A percentile compares a stretch with the other conserved stretches of the same genome.
phyloP scores from a whole-genome alignment of 2,888 invertebrate species.

The Lumbricus terrestris region DNA sequence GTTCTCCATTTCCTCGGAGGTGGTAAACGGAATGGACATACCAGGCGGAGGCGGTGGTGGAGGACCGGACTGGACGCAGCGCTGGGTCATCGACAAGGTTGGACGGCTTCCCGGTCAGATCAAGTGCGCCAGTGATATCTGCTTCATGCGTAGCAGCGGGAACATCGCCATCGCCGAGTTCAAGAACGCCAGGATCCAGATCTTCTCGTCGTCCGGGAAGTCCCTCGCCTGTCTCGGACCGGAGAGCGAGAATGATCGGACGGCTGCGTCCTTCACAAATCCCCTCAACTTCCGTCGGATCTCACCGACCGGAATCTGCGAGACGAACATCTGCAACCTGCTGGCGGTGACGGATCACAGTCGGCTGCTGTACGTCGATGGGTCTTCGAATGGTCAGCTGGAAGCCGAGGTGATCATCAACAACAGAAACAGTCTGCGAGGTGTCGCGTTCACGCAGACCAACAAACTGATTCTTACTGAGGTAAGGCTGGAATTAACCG shows the following conservation, averaged over 20 bases:
- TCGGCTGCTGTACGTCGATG: conserved; percentile 15
- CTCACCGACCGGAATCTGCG: conserved; percentile 19
- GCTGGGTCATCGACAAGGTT: conserved; percentile 14
- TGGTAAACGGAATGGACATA: neutral
- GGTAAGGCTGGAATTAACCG: neutral
- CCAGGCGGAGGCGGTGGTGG: neutral
- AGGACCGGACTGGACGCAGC: neutral
- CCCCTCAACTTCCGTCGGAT: conserved; percentile 5
- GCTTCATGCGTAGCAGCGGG: conserved; percentile 5
- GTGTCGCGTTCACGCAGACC: conserved; percentile 11
- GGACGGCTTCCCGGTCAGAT: conserved; percentile 14
- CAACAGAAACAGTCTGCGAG: neutral
- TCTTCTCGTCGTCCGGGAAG: neutral
- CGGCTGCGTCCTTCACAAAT: conserved; percentile 7
- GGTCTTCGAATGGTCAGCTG: neutral
- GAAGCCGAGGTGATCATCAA: conserved; percentile 9
- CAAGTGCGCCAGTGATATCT: conserved; percentile 5
- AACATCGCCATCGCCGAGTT: conserved; percentile 18
- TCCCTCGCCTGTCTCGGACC: neutral
- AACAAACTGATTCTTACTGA: conserved; percentile 8
- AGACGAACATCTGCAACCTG: neutral
- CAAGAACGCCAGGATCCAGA: conserved; percentile 19
- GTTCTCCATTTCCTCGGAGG: neutral
- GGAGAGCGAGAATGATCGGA: conserved; percentile 6
- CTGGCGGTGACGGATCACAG: conserved; percentile 18